phyloP scores from a whole-genome alignment of 2,888 invertebrate genomes.

The Ypsolopha scabrella region DNA sequence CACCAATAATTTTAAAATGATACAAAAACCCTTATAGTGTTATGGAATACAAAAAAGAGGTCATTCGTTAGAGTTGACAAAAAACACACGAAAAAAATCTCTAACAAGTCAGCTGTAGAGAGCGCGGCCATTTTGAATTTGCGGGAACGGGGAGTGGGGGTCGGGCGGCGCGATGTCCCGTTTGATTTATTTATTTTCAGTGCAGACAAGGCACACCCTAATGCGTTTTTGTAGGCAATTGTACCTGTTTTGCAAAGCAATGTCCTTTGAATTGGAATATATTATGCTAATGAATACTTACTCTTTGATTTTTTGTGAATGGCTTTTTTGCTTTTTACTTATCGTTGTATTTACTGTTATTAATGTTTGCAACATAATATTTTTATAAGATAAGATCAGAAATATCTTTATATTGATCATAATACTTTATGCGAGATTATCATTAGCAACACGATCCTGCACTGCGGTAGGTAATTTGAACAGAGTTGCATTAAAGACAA shows the following conservation, averaged over 20 bases:
- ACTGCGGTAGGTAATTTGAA: slow-evolving; percentile 34
- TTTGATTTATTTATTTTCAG: slow-evolving; percentile 40
- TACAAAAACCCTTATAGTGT: too few species aligned
- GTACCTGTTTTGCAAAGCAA: slow-evolving; percentile 17
- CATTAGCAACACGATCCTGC: neutral
- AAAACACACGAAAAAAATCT: neutral
- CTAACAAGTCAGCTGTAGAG: slow-evolving; percentile 37
- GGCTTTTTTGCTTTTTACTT: too few species aligned
- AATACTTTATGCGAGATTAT: neutral
- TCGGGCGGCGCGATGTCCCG: slow-evolving; percentile 35
- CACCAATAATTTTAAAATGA: too few species aligned
- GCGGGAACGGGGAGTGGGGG: slow-evolving; percentile 14
- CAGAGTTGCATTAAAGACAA: too few species aligned
- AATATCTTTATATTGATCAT: neutral
- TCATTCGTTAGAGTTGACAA: neutral
- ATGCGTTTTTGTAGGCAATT: slow-evolving; percentile 23
- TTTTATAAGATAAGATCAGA: too few species aligned
- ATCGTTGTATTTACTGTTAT: too few species aligned
- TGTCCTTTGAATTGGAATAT: neutral
- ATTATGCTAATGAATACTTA: too few species aligned
- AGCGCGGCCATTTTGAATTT: slow-evolving; percentile 48
- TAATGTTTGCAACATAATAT: too few species aligned
- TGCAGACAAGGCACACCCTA: slow-evolving; percentile 13
- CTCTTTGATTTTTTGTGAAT: too few species aligned
- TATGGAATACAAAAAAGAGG: too few species aligned